Base-by-base conservation (phyloP, 2,113 vertebrate species). In the Microcebus jonahi region DNA sequence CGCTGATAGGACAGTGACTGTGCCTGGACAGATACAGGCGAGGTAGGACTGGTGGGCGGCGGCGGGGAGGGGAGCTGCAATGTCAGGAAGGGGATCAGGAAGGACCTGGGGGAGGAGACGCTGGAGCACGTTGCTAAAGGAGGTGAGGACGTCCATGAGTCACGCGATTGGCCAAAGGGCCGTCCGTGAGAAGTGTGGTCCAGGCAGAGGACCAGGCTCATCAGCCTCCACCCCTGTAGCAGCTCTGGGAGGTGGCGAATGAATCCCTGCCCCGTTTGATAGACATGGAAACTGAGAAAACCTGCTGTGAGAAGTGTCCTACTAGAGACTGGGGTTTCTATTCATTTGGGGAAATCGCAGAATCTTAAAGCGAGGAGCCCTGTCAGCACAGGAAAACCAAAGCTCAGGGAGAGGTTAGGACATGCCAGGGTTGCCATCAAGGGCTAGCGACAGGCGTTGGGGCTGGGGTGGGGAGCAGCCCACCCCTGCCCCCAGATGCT, bases 161-260 rank as follows among this genome's bases (percentile, higher is more conserved):
- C 27, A 1, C 2, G 1, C 3, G 25, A 3, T 21, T 10, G 25
- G 25, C 25, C 10, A 27, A 29, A 2, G 61, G 31, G 59, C 20
- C 73, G 55, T 65, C 76, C n/a, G 42, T 45, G 67, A 76, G 71
- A 77, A 48, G 59, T 0, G 0, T 21, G 45, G n/a, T 25, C 27
- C 34, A 5, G 45, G 42, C 59, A 42, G 45, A 77, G 85, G 50
- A 89, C n/a, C 42, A 0, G 2, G 12, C 20, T 34, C 6, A 17
- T 15, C 53, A 18, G 0, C 57, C 20, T 57, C 55, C 36, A 12
- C 9, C 45, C 65, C 75, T 9, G 13, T 7, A 14, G 57, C 5
- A 8, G 48, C 53, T 9, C 27, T n/a, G 50, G n/a, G 53, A 63
- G 75, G 36, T 3, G 31, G 39, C 1, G 6, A 55, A 5, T 39